These are phyloP conservation scores for Bubo scandiacus DNA, from an alignment of 2,113 vertebrate genomes.

Conservation along the genomic window DNA sequence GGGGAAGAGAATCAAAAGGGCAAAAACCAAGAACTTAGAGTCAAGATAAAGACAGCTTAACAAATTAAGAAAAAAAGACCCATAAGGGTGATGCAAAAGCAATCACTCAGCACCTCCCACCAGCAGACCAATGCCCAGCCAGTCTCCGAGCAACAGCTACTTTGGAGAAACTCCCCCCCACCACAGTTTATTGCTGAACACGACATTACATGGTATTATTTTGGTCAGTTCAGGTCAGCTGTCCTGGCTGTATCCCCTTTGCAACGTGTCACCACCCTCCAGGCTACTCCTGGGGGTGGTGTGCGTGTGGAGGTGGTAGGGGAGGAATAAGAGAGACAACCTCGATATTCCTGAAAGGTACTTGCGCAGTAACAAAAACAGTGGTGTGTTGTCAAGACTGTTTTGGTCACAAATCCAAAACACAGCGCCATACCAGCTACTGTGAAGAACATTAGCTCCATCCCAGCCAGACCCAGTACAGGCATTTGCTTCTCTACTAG, in stretches of 20 bases:
- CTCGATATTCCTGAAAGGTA: background rate
- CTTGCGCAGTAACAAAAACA: background rate
- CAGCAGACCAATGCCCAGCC: background rate
- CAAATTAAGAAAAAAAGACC: background rate
- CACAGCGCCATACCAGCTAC: background rate
- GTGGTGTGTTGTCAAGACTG: background rate
- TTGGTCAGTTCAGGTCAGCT: background rate
- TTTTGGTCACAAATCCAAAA: background rate
- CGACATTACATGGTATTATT: rapidly evolving
- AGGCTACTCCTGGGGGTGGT: background rate
- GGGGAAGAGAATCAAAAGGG: background rate
- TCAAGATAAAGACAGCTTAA: background rate
- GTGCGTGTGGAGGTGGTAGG: too few relatives aligned
- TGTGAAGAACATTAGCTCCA: background rate
- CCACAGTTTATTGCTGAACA: background rate
- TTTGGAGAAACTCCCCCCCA: background rate
- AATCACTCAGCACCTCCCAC: background rate
- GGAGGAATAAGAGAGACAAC: background rate
- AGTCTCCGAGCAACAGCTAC: background rate
- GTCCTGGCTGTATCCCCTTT: background rate
- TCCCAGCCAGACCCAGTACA: background rate
- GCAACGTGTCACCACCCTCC: background rate
- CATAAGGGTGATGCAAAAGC: background rate
- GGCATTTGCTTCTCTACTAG: background rate
- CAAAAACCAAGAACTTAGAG: background rate